A percentile compares a stretch with the other conserved stretches of the same genome.
These are phyloP conservation scores for Sphecodes monilicornis DNA, from an alignment of 2,888 invertebrate genomes.

Conservation along the genomic window DNA sequence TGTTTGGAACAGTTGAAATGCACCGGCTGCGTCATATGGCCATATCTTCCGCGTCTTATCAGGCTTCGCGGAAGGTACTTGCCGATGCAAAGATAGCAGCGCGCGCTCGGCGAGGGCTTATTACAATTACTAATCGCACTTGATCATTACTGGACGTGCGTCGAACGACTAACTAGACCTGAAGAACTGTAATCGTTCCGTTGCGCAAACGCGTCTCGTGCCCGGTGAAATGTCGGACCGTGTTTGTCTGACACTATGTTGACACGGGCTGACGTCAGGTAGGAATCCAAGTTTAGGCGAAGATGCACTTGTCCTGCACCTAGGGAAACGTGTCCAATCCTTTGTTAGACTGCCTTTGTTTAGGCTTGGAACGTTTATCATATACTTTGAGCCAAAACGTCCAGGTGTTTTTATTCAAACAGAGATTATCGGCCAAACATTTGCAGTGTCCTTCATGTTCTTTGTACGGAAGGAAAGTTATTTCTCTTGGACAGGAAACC, in stretches of 20 bases:
- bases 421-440: background rate
- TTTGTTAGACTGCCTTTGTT: background rate
- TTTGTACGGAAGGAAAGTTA: background rate
- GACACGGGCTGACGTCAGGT: background rate
- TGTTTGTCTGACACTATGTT: background rate
- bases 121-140: slow-evolving; percentile 58
- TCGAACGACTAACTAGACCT: slow-evolving; percentile 24
- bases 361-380: background rate
- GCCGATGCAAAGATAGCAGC: slow-evolving; percentile 49
- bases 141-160: slow-evolving; percentile 52
- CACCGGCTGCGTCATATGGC: slow-evolving; percentile 15
- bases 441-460: background rate
- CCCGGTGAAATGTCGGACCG: slow-evolving; percentile 10
- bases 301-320: background rate
- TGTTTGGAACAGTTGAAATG: background rate
- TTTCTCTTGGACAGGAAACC: background rate
- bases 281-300: slow-evolving; percentile 3
- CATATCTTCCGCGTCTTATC: slow-evolving; percentile 54
- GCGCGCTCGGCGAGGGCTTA: slow-evolving; percentile 34
- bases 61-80: slow-evolving; percentile 50
- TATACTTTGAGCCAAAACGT: background rate
- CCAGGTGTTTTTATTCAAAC: background rate
- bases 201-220: slow-evolving; percentile 34
- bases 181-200: slow-evolving; percentile 25
- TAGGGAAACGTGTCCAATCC: no score